Evolutionary conservation across 2,113 vertebrate species (phyloP), one percentile per base, ranked within the genome.

Genomic region (Actenoides lindsayi): DNA sequence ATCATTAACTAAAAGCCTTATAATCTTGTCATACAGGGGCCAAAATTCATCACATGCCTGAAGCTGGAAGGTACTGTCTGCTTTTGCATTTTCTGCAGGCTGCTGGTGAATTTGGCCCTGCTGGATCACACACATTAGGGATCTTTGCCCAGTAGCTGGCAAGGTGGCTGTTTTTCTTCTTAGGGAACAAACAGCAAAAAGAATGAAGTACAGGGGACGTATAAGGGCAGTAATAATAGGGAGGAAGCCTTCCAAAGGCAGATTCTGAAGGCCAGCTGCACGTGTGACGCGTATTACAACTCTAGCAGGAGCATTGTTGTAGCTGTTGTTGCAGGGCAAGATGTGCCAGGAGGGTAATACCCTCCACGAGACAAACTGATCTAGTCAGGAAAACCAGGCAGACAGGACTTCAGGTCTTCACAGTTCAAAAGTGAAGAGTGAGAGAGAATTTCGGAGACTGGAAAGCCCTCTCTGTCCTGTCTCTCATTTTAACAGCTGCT

Each of bases 231-330:
- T 33, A 71, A n/a, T 8, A 84, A 59, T 6, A 41, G 7, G 24
- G 50, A 65, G 13, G 16, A 83, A 90, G 14, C 13, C 13, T 53
- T 86, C 20, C 35, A 37, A 39, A 71, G 28, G 18, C 2, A 5
- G 2, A 83, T 48, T 81, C 4, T 57, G 56, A n/a, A 5, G 39
- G 17, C 15, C 46, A 51, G 18, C 0, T 59, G 20, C 1, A 0
- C 1, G 1, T 50, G 28, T 16, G 28, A 56, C 4, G 1, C 27
- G 9, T 41, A 18, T 67, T 83, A 35, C 0, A 0, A 28, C 13
- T 68, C 19, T 4, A 73, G 62, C 17, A 54, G 31, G 6, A 75
- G 6, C 1, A 0, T 9, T 70, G 31, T 21, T 84, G 28, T 50
- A 51, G 30, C 57, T 67, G 4, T 20, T 54, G 5, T 2, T 74